These are phyloP conservation scores for Paralichthys olivaceus DNA, from an alignment of 2,113 vertebrate species.

Conservation along the genomic window DNA sequence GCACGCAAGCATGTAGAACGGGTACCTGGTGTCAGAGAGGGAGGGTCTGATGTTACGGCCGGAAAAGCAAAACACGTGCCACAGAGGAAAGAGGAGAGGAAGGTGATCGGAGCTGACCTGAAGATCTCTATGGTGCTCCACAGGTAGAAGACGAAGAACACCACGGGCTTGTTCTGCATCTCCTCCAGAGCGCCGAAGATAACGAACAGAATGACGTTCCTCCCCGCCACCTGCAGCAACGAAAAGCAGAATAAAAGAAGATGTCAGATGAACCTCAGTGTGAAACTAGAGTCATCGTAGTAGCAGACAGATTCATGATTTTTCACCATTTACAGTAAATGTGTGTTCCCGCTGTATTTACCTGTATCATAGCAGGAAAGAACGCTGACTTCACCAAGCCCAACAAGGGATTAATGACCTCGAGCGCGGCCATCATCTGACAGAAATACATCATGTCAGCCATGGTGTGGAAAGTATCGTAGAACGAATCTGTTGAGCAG, in stretches of 20 bases:
- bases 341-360: constrained; percentile 38
- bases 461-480: constrained; percentile 90
- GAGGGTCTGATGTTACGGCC: neutral
- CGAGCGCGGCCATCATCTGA: constrained; percentile 89
- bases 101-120: constrained; percentile 80
- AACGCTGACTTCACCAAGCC: constrained; percentile 88
- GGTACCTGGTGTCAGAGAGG: constrained; percentile 83
- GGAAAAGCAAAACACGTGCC: neutral
- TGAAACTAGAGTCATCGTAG: too few species aligned
- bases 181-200: constrained; percentile 90
- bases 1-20: constrained; percentile 93
- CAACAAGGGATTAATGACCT: constrained; percentile 89
- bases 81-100: neutral
- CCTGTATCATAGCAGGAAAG: constrained; percentile 89
- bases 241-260: neutral
- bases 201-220: constrained; percentile 92
- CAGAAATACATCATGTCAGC: constrained; percentile 96
- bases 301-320: neutral
- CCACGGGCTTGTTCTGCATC: constrained; percentile 92
- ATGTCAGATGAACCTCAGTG: neutral
- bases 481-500: constrained; percentile 87
- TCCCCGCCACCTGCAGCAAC: constrained; percentile 85
- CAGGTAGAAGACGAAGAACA: constrained; percentile 93
- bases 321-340: neutral
- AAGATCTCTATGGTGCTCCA: constrained; percentile 92